Conservation (phyloP, 2,888 invertebrate species). For the Molorchus minor region DNA sequence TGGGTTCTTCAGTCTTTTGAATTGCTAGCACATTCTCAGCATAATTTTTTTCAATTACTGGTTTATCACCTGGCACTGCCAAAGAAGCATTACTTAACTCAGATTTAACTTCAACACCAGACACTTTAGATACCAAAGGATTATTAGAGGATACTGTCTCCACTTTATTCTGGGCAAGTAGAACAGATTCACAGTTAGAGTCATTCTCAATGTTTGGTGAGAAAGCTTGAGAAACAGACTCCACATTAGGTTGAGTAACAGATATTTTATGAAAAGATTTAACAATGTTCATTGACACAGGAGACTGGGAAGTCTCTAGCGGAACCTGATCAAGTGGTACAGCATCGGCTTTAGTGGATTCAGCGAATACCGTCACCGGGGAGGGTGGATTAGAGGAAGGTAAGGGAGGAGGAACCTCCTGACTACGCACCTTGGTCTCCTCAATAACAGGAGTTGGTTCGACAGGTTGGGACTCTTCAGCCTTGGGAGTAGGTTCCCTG, state of each 20-base stretch:
- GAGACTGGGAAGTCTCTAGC: constrained; percentile 31
- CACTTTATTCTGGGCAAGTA: constrained; percentile 7
- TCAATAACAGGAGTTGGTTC: constrained; percentile 45
- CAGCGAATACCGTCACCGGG: constrained; percentile 79
- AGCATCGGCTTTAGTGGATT: constrained; percentile 70
- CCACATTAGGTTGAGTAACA: constrained; percentile 20
- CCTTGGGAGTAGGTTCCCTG: constrained; percentile 41
- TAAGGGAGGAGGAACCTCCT: constrained; percentile 76
- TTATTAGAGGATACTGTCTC: constrained; percentile 6
- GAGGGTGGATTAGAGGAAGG: constrained; percentile 79
- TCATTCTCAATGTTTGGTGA: constrained; percentile 20
- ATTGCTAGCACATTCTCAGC: constrained; percentile 12
- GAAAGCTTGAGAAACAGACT: constrained; percentile 22
- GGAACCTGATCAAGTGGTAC: constrained; percentile 56
- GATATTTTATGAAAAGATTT: constrained; percentile 34
- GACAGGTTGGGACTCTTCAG: constrained; percentile 41
- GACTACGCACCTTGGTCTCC: constrained; percentile 68
- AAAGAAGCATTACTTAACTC: constrained; percentile 1
- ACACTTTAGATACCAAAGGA: background rate
- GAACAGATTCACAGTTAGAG: constrained; percentile 12
- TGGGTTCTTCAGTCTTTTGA: constrained; percentile 17
- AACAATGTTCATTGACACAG: constrained; percentile 37
- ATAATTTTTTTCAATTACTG: no score
- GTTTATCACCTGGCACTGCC: background rate
- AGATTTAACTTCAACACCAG: constrained; percentile 1